Conservation (phyloP, 1,140 invertebrate species). For the Lepidotrigona ventralis region DNA sequence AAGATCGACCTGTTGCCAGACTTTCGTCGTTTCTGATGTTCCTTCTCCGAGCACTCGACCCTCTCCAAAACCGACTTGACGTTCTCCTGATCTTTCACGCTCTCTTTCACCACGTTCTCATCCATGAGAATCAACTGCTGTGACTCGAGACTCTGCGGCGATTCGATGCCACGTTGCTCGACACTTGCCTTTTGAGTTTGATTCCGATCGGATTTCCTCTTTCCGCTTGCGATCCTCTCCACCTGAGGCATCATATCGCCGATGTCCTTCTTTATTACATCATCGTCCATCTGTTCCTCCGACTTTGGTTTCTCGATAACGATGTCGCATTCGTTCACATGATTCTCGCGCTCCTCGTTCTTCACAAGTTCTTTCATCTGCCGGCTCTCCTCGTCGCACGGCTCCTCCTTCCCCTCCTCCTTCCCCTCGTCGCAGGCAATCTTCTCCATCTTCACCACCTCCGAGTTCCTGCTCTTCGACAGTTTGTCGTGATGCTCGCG, state of each 20-base stretch:
- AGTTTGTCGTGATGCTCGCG: slow-evolving; percentile 77
- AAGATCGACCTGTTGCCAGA: slow-evolving; percentile 84
- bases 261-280: slow-evolving; percentile 34
- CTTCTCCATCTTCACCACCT: slow-evolving; percentile 46
- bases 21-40: slow-evolving; percentile 71
- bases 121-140: slow-evolving; percentile 2
- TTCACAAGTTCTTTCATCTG: slow-evolving; percentile 48
- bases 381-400: not conserved
- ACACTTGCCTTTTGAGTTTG: too few species aligned
- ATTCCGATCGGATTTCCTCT: slow-evolving; percentile 52
- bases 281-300: slow-evolving; percentile 20
- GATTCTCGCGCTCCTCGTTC: slow-evolving; percentile 62
- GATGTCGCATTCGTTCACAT: slow-evolving; percentile 43
- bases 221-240: slow-evolving; percentile 29
- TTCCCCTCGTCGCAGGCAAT: slow-evolving; percentile 38
- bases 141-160: not conserved
- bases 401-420: slow-evolving; percentile 45
- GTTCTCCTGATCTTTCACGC: slow-evolving; percentile 47
- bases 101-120: slow-evolving; percentile 46
- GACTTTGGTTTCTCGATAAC: slow-evolving; percentile 32
- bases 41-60: slow-evolving; percentile 66
- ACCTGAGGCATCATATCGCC: slow-evolving; percentile 10
- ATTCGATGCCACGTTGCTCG: slow-evolving; percentile 16
- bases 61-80: slow-evolving; percentile 63
- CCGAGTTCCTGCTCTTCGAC: slow-evolving; percentile 68